Percentiles rank a stretch among this genome's conserved stretches.
Evolutionary conservation across 2,888 invertebrate genomes (phyloP).

Genomic region (Sycophila texana): DNA sequence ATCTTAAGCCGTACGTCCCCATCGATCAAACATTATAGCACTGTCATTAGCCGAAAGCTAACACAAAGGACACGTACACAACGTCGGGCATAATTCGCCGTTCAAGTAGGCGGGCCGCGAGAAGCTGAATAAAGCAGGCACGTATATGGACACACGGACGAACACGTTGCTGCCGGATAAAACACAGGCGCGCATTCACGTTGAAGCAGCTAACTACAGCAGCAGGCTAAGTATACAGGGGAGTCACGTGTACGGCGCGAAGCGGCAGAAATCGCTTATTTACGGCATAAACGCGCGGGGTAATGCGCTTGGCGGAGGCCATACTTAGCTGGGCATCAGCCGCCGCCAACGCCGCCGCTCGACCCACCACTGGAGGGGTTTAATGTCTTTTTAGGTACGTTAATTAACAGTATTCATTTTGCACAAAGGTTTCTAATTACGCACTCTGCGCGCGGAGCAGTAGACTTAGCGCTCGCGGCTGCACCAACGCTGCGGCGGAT

Average conservation of each 20-base stretch:
- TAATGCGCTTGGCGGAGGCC: slow-evolving; percentile 67
- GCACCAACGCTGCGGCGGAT: slow-evolving; percentile 57
- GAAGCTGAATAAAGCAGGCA: slow-evolving; percentile 43
- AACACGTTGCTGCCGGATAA: slow-evolving; percentile 17
- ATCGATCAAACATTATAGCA: slow-evolving; percentile 33
- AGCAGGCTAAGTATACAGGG: slow-evolving; percentile 16
- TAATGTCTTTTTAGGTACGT: slow-evolving; percentile 79
- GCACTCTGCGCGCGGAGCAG: slow-evolving; percentile 64
- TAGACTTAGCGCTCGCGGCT: slow-evolving; percentile 65
- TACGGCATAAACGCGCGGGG: slow-evolving; percentile 64
- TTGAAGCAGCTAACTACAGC: slow-evolving; percentile 1
- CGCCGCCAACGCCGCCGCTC: slow-evolving; percentile 20
- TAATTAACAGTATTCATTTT: slow-evolving; percentile 81
- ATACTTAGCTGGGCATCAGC: slow-evolving; percentile 67
- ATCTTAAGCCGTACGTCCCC: neutral
- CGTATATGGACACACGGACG: slow-evolving; percentile 3
- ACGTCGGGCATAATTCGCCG: slow-evolving; percentile 46
- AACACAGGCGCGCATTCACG: slow-evolving; percentile 11
- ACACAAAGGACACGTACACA: slow-evolving; percentile 12
- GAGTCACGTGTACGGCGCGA: slow-evolving; percentile 33
- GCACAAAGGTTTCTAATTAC: slow-evolving; percentile 81
- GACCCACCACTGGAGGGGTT: slow-evolving; percentile 61
- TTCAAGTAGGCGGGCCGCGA: slow-evolving; percentile 43
- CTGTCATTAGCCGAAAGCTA: slow-evolving; percentile 17
- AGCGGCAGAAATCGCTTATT: slow-evolving; percentile 66